Conservation (phyloP, 2,888 invertebrate species). For the Frankliniella fusca region DNA sequence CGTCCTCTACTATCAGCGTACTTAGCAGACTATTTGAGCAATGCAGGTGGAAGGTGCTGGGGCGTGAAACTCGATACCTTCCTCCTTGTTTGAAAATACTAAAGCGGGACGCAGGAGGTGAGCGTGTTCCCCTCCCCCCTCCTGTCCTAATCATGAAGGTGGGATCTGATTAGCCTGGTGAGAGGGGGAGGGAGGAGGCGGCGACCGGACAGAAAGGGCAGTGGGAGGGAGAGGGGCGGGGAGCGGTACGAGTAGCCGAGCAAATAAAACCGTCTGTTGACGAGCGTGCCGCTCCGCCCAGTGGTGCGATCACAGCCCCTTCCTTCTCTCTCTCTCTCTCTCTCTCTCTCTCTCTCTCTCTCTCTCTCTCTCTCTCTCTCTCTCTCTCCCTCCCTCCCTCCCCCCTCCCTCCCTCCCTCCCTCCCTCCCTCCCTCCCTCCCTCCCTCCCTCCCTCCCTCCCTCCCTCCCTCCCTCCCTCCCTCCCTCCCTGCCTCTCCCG, state of each 20-base stretch:
- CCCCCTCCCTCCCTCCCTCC: not conserved
- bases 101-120: not conserved
- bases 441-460: not conserved
- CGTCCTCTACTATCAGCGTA: not conserved
- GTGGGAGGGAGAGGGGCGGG: not conserved
- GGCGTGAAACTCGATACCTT: not conserved
- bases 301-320: not conserved
- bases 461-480: not conserved
- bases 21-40: no score
- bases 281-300: no score
- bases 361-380: conserved; percentile 3
- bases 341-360: conserved; percentile 25
- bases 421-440: not conserved
- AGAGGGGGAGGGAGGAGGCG: not conserved
- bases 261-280: not conserved
- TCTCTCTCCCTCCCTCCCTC: not conserved
- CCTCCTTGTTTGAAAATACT: not conserved
- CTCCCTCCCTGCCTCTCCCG: no score
- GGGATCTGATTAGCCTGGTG: not conserved
- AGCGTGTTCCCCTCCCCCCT: no score
- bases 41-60: not conserved
- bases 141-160: not conserved
- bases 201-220: not conserved
- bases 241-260: not conserved
- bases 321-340: not conserved